Evolutionary conservation across 2,113 vertebrate genomes (phyloP).

Genomic region (Ia io): DNA sequence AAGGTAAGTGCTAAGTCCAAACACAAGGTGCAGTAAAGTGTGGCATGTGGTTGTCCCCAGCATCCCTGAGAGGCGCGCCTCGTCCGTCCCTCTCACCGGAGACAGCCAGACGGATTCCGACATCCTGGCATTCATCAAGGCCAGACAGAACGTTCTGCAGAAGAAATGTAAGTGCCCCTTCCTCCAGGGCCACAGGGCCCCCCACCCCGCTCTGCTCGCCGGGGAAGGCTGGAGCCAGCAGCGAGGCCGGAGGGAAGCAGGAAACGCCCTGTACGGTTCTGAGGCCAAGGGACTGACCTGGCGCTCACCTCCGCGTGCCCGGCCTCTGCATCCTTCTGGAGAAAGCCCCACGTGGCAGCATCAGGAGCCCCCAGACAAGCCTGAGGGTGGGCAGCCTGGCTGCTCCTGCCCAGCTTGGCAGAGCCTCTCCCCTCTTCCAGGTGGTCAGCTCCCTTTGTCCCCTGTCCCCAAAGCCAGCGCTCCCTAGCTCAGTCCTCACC

Average conservation of each 20-base stretch:
- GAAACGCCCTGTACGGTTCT: not conserved
- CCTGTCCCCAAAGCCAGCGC: not conserved
- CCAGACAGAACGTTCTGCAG: conserved; percentile 89
- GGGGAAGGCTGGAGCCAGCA: too few species aligned
- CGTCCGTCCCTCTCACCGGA: conserved; percentile 89
- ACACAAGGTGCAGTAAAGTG: not conserved
- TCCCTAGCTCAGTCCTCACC: not conserved
- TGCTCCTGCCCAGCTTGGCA: not conserved
- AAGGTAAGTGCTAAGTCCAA: not conserved
- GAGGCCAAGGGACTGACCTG: not conserved
- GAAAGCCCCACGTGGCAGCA: not conserved
- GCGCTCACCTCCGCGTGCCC: fast-evolving
- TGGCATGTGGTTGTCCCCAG: conserved; percentile 80
- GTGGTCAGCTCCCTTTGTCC: not conserved
- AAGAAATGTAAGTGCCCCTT: conserved; percentile 85
- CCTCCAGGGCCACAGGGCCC: not conserved
- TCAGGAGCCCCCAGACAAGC: not conserved
- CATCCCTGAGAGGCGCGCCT: conserved; percentile 56
- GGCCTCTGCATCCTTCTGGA: not conserved
- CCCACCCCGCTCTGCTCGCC: not conserved
- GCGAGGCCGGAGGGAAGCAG: not conserved
- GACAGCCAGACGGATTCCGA: conserved; percentile 90
- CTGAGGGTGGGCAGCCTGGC: fast-evolving
- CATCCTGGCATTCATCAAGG: conserved; percentile 93
- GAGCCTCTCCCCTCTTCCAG: not conserved